Base-by-base conservation (phyloP, 2,888 invertebrate genomes). In the Noctua comes region DNA sequence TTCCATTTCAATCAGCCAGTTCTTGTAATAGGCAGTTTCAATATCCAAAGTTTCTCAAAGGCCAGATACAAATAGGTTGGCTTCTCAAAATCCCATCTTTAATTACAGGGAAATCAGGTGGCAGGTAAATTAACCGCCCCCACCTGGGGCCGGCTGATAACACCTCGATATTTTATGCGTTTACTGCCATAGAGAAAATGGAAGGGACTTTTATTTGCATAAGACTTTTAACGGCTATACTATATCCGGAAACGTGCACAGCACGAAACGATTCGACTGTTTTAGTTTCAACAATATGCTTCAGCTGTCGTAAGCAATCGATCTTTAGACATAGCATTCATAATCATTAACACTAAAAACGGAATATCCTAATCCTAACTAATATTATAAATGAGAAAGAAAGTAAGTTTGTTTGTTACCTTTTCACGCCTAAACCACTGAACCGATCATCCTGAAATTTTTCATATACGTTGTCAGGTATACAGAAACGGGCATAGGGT, bases 81-180 rank as follows among this genome's bases (percentile, higher is more conserved):
- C 79, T 80, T 73, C 83, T 83, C 86, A 64, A 91, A 93, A 92
- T 91, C 91, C 91, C 90, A 88, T 89, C 91, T 92, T 93, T 94
- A 94, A 94, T 94, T 93, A 94, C 91, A 89, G 83, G 90, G 89
- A 91, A 93, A 94, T 93, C 92, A 91, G 93, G 91, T 92, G 92
- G 91, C 86, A 80, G 89, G 88, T 76, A 89, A 91, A 92, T 92
- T 90, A 91, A 90, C 86, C 85, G 85, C 84, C 86, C 83, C 90
- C 91, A 92, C 91, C 92, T 93, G 92, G 80, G 89, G 78, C 80
- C 75, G 71, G 78, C 83, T 88, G 93, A 93, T 93, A 94, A 90
- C 90, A 85, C 90, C 85, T 82, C 88, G 86, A 90, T 91, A 89
- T 91, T 92, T 91, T 90, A 92, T 88, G 86, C 83, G 82, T 80